phyloP scores from a whole-genome alignment of 1,140 invertebrate genomes.

The Psix sp. region DNA sequence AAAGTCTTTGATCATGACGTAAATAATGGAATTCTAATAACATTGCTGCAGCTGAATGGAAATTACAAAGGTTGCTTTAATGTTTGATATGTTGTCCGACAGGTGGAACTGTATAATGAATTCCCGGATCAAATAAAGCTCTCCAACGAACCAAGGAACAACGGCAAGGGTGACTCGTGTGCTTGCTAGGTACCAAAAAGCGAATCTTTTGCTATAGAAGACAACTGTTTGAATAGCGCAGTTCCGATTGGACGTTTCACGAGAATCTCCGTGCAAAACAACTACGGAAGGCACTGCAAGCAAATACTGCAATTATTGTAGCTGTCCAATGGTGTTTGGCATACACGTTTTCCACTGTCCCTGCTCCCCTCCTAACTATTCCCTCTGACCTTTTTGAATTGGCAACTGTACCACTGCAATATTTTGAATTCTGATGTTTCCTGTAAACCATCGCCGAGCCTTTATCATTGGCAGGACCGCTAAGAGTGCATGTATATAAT shows the following conservation, averaged over 20 bases:
- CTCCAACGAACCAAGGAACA: constrained; percentile 80
- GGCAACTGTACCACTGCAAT: constrained; percentile 16
- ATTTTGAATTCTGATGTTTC: constrained; percentile 27
- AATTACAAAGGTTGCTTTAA: too few relatives aligned
- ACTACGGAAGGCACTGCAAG: constrained; percentile 47
- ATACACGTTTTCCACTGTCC: constrained; percentile 20
- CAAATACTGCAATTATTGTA: constrained; percentile 51
- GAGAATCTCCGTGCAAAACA: constrained; percentile 62
- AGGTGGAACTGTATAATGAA: constrained; percentile 96
- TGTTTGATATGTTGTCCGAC: constrained; percentile 59
- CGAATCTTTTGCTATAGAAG: constrained; percentile 55
- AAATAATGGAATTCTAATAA: too few relatives aligned
- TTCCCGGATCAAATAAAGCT: constrained; percentile 97
- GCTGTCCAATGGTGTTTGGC: constrained; percentile 46
- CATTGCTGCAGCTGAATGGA: too few relatives aligned
- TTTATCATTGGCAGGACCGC: constrained; percentile 37
- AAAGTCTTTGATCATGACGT: too few relatives aligned
- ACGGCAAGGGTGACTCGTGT: constrained; percentile 85
- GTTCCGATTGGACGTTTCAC: constrained; percentile 70
- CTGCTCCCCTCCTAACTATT: not conserved
- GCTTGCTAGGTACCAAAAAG: constrained; percentile 82
- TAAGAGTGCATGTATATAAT: constrained; percentile 56
- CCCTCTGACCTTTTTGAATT: constrained; percentile 8
- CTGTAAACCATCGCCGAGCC: constrained; percentile 14
- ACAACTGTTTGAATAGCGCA: constrained; percentile 65